Base-by-base conservation (phyloP, 2,888 invertebrate species). In the Cataglyphis altisquamis region DNA sequence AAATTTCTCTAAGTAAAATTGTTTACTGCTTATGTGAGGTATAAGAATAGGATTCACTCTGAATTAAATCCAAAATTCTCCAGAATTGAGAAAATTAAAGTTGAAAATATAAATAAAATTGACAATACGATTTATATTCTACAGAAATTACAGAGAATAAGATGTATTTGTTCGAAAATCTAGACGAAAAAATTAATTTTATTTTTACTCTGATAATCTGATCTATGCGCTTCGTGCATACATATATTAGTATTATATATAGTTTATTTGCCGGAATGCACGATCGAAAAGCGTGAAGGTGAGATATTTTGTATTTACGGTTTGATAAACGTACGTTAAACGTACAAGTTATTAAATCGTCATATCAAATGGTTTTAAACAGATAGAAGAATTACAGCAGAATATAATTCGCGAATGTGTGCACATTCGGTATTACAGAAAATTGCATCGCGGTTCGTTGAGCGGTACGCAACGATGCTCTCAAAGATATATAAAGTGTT, bases 381-480 rank as follows among this genome's bases (percentile, higher is more conserved):
- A 15, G 36, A 29, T 36, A 36, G 4, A 36, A 32, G 62, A 32
- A 63, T 52, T 52, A 52, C 41, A 18, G 10, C 45, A 18, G n/a
- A 48, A 15, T 36, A 21, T 64, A 48, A 74, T 55, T 63, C n/a
- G 15, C 21, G 32, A 36, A n/a, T 15, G 15, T 32, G n/a, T 52
- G n/a, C 52, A n/a, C 52, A 52, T 8, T n/a, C 21, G 9, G 21
- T 10, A 62, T 74, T 74, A 63, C 32, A 45, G 74, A 63, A 74
- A 74, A 74, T 48, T 48, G 21, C 21, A 32, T 21, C 21, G 63
- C 45, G 64, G 74, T 15, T 64, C 21, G 74, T 45, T 74, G 45
- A 48, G 6, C 64, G 63, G 45, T 74, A 74, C 32, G 74, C 74
- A 64, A 74, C 21, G 74, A 74, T 74, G 64, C 63, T 25, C 21